Evolutionary conservation across 2,113 vertebrate species (phyloP).

Genomic region (Nerophis lumbriciformis): DNA sequence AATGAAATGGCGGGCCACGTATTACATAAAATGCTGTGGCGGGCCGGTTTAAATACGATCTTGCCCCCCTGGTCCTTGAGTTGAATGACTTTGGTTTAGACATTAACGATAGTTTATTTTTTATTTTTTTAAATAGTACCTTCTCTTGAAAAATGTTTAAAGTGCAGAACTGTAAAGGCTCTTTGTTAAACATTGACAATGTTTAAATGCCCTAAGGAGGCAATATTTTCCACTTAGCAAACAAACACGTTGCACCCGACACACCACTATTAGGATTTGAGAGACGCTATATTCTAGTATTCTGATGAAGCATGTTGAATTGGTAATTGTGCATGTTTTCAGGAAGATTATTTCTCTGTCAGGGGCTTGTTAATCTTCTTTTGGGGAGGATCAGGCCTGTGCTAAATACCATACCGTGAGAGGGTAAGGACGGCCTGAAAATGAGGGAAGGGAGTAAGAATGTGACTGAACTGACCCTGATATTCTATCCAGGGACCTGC

Average conservation of each 20-base stretch:
- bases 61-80: too few species aligned
- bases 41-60: too few species aligned
- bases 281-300: slow-evolving; percentile 55
- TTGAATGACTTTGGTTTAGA: too few species aligned
- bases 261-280: slow-evolving; percentile 59
- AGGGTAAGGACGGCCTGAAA: slow-evolving; percentile 36
- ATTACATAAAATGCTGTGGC: too few species aligned
- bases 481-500: slow-evolving; percentile 53
- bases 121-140: neutral
- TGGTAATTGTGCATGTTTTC: slow-evolving; percentile 64
- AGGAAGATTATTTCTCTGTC: slow-evolving; percentile 63
- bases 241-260: slow-evolving; percentile 35
- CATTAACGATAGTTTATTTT: slow-evolving; percentile 26
- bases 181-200: slow-evolving; percentile 64
- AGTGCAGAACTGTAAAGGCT: slow-evolving; percentile 49
- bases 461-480: slow-evolving; percentile 36
- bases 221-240: slow-evolving; percentile 58
- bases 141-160: slow-evolving; percentile 51
- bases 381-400: slow-evolving; percentile 58
- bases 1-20: too few species aligned
- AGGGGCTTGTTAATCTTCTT: slow-evolving; percentile 67
- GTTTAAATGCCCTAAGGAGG: slow-evolving; percentile 55
- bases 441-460: slow-evolving; percentile 29
- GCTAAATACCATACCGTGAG: slow-evolving; percentile 42
- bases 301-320: slow-evolving; percentile 61